Conservation (phyloP, 2,113 vertebrate species). For the Eretmochelys imbricata region DNA sequence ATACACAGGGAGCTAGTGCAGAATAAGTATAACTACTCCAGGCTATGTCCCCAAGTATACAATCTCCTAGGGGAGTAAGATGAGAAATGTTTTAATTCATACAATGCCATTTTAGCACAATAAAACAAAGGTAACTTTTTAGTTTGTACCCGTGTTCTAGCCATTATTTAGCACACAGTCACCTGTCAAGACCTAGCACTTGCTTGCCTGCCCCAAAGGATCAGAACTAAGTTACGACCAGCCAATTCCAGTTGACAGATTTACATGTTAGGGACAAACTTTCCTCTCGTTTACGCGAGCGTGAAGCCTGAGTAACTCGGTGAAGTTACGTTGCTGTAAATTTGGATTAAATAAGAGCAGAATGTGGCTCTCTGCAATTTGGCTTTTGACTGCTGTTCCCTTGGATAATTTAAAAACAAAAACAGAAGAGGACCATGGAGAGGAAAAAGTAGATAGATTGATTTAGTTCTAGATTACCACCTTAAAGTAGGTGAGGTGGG, state of each 20-base stretch:
- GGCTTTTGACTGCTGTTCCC: accelerated
- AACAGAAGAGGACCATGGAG: neutral
- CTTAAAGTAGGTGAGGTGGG: neutral
- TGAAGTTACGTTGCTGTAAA: neutral
- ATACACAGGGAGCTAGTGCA: too few species aligned
- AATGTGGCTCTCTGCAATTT: neutral
- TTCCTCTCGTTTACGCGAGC: neutral
- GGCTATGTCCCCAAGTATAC: too few species aligned
- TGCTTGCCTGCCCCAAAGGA: neutral
- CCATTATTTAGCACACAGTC: neutral
- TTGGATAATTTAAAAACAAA: neutral
- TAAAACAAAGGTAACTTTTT: neutral
- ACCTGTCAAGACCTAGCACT: neutral
- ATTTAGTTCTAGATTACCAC: neutral
- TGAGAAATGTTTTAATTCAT: neutral
- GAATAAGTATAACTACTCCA: too few species aligned
- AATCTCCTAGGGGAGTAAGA: neutral
- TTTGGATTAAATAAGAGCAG: neutral
- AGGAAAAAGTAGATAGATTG: neutral
- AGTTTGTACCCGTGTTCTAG: neutral
- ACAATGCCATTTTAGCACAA: neutral
- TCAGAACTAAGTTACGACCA: neutral
- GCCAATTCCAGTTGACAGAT: neutral
- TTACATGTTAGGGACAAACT: neutral
- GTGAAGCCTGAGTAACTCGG: neutral